Evolutionary conservation across 2,113 vertebrate genomes (phyloP).

Genomic region (Caracal caracal): DNA sequence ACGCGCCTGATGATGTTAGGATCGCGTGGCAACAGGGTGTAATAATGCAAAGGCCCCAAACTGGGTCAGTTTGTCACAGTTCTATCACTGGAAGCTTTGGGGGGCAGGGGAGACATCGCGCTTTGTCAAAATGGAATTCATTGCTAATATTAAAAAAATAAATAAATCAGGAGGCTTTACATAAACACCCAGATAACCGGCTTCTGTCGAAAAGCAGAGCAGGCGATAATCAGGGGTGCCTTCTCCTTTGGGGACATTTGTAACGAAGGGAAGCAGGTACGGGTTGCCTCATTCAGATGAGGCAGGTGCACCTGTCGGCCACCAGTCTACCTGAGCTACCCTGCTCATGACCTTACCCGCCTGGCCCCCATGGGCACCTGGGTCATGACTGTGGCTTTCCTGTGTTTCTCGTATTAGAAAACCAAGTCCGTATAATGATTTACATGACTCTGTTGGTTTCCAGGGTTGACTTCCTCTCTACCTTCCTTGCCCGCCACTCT

Average conservation of each 20-base stretch:
- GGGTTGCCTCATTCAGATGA: neutral
- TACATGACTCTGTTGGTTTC: neutral
- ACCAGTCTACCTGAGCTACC: too few species aligned
- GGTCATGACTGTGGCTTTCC: neutral
- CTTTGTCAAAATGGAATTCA: neutral
- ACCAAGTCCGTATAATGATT: too few species aligned
- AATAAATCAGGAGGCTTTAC: neutral
- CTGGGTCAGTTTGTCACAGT: neutral
- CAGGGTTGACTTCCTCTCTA: neutral
- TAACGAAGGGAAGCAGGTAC: neutral
- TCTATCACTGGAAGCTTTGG: neutral
- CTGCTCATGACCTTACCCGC: neutral
- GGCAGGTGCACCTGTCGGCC: neutral
- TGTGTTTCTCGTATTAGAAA: neutral
- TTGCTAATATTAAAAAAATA: neutral
- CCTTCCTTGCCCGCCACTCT: fast-evolving
- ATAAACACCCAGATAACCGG: neutral
- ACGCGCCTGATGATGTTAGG: neutral
- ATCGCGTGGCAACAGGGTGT: neutral
- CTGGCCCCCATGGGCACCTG: fast-evolving
- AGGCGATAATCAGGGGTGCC: too few species aligned
- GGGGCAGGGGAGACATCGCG: too few species aligned
- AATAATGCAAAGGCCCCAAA: neutral
- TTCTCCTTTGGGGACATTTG: neutral
- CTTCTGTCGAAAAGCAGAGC: neutral